Conservation (phyloP, 2,113 vertebrate species). For the Gavia stellata region DNA sequence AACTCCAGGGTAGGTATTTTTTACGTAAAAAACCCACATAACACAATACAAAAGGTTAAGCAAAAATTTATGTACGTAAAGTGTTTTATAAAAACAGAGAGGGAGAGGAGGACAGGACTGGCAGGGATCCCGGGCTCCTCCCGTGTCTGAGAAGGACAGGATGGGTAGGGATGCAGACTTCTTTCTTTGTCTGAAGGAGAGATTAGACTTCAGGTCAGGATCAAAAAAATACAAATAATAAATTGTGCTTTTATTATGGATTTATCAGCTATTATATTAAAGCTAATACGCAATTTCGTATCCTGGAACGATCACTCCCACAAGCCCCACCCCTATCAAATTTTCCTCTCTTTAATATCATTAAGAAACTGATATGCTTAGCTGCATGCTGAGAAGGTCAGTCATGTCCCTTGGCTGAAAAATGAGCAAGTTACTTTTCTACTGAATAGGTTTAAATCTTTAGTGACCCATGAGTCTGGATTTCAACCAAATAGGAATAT, state of each 20-base stretch:
- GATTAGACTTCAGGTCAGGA: not conserved
- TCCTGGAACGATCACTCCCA: not conserved
- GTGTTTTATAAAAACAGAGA: not conserved
- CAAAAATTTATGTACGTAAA: not conserved
- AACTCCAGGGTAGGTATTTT: not conserved
- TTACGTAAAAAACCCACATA: not conserved
- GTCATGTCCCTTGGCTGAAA: not conserved
- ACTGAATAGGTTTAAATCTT: not conserved
- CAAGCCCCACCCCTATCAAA: not conserved
- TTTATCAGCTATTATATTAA: not conserved
- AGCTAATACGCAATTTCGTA: not conserved
- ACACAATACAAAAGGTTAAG: not conserved
- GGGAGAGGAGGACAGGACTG: not conserved
- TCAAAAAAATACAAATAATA: not conserved
- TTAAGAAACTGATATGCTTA: not conserved
- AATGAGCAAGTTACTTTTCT: not conserved
- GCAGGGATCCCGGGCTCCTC: not conserved
- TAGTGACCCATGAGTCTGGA: not conserved
- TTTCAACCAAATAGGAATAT: not conserved
- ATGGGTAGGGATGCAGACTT: not conserved
- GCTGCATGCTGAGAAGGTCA: not conserved
- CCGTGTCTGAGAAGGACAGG: not conserved
- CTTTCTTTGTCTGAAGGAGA: conserved; percentile 11
- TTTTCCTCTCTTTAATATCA: not conserved
- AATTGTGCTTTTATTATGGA: not conserved